phyloP scores from a whole-genome alignment of 2,113 vertebrate species.

The Lepus europaeus region DNA sequence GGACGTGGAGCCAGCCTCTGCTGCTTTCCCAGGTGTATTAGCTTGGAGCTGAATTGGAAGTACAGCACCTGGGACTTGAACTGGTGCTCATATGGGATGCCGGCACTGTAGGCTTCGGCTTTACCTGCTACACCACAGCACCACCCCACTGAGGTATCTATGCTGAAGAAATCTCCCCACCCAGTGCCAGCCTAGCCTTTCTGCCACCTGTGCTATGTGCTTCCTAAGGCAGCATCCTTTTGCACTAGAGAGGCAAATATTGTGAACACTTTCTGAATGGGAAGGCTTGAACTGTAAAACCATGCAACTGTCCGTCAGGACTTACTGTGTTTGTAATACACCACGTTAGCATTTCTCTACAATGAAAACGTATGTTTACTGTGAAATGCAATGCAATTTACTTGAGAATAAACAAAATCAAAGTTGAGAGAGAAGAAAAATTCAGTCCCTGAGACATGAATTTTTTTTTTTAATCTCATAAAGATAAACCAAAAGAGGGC shows the following conservation, averaged over 20 bases:
- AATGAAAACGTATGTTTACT: constrained; percentile 4
- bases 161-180: constrained; percentile 71
- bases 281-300: constrained; percentile 59
- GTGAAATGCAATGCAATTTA: constrained; percentile 43
- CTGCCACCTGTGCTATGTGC: constrained; percentile 76
- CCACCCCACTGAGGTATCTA: constrained; percentile 48
- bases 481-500: neutral
- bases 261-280: constrained; percentile 65
- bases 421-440: constrained; percentile 9
- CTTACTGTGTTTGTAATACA: neutral
- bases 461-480: neutral
- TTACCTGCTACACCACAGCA: too few species aligned
- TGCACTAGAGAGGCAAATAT: constrained; percentile 68
- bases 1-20: too few species aligned
- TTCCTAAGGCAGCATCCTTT: constrained; percentile 67
- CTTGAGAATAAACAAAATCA: constrained; percentile 45
- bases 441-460: neutral
- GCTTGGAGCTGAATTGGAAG: too few species aligned
- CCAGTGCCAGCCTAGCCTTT: constrained; percentile 75
- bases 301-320: neutral
- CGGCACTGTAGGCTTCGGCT: too few species aligned
- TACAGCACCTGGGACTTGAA: too few species aligned
- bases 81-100: too few species aligned
- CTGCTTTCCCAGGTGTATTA: too few species aligned
- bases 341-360: neutral